These are phyloP conservation scores for Drosophila niveifrons DNA, from an alignment of 2,888 invertebrate species.

Conservation along the genomic window DNA sequence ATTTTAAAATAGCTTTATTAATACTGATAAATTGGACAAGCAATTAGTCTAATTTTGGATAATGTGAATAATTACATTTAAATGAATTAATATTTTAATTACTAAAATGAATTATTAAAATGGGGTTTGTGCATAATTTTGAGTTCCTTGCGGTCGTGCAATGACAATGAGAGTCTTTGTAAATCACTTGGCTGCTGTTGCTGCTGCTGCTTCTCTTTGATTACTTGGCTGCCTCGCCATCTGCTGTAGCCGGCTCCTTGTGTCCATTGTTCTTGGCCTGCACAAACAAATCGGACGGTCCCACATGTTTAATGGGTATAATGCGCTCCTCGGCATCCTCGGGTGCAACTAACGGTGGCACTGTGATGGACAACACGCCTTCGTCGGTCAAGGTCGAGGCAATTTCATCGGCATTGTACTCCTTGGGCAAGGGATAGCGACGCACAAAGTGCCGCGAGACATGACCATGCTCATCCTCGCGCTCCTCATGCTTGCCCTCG, in stretches of 20 bases:
- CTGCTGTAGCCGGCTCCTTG: constrained; percentile 47
- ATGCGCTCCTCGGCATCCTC: constrained; percentile 70
- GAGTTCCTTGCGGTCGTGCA: constrained; percentile 50
- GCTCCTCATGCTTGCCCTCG: constrained; percentile 91
- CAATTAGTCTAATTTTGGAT: constrained; percentile 44
- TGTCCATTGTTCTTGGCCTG: constrained; percentile 54
- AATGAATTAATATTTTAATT: constrained; percentile 39
- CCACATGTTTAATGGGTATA: constrained; percentile 78
- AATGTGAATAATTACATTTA: constrained; percentile 24
- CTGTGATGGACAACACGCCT: constrained; percentile 91
- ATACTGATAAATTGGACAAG: constrained; percentile 49
- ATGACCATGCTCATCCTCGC: constrained; percentile 90
- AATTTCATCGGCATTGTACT: constrained; percentile 89
- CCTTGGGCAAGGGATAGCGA: constrained; percentile 89
- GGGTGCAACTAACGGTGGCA: constrained; percentile 86
- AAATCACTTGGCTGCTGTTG: constrained; percentile 63
- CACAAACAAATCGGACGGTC: constrained; percentile 78
- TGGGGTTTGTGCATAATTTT: constrained; percentile 51
- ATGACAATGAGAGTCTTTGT: constrained; percentile 62
- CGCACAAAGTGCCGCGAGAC: constrained; percentile 93
- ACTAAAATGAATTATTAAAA: constrained; percentile 37
- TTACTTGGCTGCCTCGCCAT: constrained; percentile 48
- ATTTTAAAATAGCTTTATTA: constrained; percentile 62
- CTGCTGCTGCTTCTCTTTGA: background rate
- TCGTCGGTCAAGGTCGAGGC: constrained; percentile 92